Evolutionary conservation across 2,888 invertebrate genomes (phyloP).

Genomic region (Troglohyphantes excavatus): DNA sequence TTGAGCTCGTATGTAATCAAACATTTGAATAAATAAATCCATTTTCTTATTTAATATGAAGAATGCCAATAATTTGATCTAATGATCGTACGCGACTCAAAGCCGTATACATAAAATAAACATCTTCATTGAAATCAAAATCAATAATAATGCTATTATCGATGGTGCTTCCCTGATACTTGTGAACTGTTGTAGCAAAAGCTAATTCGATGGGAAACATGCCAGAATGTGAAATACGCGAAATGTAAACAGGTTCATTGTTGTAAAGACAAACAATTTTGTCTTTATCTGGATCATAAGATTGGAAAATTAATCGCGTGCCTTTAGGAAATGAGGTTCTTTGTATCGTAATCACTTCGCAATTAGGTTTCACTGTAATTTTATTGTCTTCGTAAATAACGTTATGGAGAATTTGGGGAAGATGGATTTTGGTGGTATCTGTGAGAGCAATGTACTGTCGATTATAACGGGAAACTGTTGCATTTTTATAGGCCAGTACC

Average conservation of each 20-base stretch:
- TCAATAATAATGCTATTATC: conserved; percentile 25
- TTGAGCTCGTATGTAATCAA: neutral
- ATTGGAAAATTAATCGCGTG: neutral
- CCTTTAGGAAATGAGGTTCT: conserved; percentile 5
- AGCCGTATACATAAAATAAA: conserved; percentile 43
- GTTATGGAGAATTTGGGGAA: neutral
- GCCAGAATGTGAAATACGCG: neutral
- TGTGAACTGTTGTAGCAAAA: conserved; percentile 47
- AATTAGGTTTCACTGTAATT: conserved; percentile 14
- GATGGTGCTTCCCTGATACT: conserved; percentile 53
- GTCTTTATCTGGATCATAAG: neutral
- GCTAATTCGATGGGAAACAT: neutral
- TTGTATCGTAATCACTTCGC: conserved; percentile 5
- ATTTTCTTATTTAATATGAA: conserved; percentile 50
- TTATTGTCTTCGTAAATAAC: neutral
- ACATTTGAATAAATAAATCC: conserved; percentile 14
- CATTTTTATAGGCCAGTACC: conserved; percentile 35
- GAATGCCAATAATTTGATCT: conserved; percentile 36
- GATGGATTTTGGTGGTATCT: neutral
- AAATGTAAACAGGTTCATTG: neutral
- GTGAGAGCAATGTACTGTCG: conserved; percentile 15
- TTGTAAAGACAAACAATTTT: neutral
- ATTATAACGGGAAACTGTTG: neutral
- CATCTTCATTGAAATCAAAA: conserved; percentile 10
- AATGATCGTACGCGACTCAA: conserved; percentile 26